Percentiles rank a stretch among this genome's conserved stretches.
Conservation (phyloP, 2,888 invertebrate species). For the Trichopoda pennipes region DNA sequence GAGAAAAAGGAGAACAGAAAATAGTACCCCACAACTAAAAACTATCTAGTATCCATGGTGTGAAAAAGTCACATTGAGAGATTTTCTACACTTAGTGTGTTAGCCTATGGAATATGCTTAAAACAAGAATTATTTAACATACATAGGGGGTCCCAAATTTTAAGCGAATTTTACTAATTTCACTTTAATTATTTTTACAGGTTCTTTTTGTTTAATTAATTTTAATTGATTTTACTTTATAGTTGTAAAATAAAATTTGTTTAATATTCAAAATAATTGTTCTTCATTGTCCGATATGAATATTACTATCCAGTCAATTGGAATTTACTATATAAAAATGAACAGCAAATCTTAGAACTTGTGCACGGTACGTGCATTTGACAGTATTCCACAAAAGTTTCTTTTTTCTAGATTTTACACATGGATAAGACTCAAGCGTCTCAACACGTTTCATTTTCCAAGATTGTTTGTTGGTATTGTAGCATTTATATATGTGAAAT, state of each 20-base stretch:
- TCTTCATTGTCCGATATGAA: conserved; percentile 37
- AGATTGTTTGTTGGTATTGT: conserved; percentile 28
- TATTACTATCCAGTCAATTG: conserved; percentile 29
- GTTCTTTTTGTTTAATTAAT: neutral
- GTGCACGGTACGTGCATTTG: conserved; percentile 47
- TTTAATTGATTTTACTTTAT: neutral
- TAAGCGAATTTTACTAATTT: no score
- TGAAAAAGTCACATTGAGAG: no score
- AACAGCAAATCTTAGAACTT: conserved; percentile 40
- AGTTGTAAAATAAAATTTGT: neutral
- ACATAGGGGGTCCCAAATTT: no score
- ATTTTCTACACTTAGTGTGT: no score
- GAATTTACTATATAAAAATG: conserved; percentile 29
- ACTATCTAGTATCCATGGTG: no score
- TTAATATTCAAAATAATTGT: conserved; percentile 17
- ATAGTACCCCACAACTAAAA: no score
- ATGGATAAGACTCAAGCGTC: conserved; percentile 59
- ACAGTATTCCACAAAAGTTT: conserved; percentile 38
- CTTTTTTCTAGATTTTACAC: conserved; percentile 50
- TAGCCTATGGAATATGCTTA: no score
- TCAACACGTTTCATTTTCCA: conserved; percentile 62
- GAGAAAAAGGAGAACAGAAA: no score
- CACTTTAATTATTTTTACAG: no score
- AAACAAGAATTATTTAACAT: no score
- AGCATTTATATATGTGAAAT: neutral